Evolutionary conservation across 92 coral and sea anemone genomes (phyloP), one percentile per base, ranked within the genome.

Genomic region (Meandrina meandrites): DNA sequence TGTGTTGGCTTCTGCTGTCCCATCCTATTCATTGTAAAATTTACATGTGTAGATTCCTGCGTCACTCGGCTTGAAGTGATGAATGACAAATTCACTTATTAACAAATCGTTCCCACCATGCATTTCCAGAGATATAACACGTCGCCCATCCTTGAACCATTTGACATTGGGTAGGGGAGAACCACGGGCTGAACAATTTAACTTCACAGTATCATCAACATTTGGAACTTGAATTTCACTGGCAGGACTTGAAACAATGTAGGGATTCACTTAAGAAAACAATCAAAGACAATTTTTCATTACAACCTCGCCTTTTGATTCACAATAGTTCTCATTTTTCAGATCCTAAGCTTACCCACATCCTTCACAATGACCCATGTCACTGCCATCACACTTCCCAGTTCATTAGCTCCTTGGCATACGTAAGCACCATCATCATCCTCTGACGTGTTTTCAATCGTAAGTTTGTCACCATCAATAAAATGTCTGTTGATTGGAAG

Each of bases 31-130:
- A 32, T 68, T 68, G 1, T n/a, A 28, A 14, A 68, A 68, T 7
- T 2, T 36, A 68, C 74, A 68, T 5, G 18, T n/a, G 35, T 68
- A 68, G 74, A 1, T 8, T 37, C 74, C 74, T 28, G 74, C 14
- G 74, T 68, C 74, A 68, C 74, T 68, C 34, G 74, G 74, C 17
- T 28, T 28, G 74, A 68, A 28, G 74, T 17, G 74, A 68, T 28
- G 36, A 27, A 68, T 68, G 3, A 27, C 4, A 68, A 30, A 12
- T 28, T 68, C 74, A 68, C 74, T 27, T 14, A 0, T n/a, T 68
- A 68, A 8, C 16, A 28, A 30, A 28, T 8, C 6, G 1, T 31
- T 68, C 34, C 15, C 74, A 18, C 11, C 35, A 28, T n/a, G 16
- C 35, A 40, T 40, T 40, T 4, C 35, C 32, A 2, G 4, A 10